A percentile compares a stretch with the other conserved stretches of the same genome.
Evolutionary conservation across 2,888 invertebrate species (phyloP).

Genomic region (Lithodes maja): DNA sequence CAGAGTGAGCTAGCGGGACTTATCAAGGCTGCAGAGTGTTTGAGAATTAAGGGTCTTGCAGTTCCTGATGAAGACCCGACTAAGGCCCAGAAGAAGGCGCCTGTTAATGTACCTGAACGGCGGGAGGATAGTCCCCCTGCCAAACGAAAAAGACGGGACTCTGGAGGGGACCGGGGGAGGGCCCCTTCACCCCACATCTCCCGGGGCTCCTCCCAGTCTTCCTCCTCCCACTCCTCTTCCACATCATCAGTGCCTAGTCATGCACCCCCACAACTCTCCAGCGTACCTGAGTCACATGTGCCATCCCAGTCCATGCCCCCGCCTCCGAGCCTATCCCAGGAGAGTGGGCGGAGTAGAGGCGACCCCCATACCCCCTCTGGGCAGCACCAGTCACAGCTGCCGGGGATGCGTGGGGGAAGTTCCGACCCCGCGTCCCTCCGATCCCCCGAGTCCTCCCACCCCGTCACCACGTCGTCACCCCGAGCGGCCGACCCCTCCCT

Average conservation of each 20-base stretch:
- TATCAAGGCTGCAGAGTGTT: slow-evolving; percentile 68
- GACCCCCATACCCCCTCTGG: slow-evolving; percentile 25
- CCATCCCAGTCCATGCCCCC: slow-evolving; percentile 63
- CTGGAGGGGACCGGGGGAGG: slow-evolving; percentile 54
- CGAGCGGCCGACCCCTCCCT: slow-evolving; percentile 46
- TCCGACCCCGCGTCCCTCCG: slow-evolving; percentile 27
- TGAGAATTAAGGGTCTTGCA: slow-evolving; percentile 67
- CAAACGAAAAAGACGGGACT: slow-evolving; percentile 62
- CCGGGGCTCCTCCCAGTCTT: slow-evolving; percentile 47
- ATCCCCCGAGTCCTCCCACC: slow-evolving; percentile 45
- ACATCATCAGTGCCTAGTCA: slow-evolving; percentile 69
- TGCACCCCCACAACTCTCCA: slow-evolving; percentile 55
- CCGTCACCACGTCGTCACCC: slow-evolving; percentile 19
- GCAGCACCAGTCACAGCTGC: slow-evolving; percentile 39
- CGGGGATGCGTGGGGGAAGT: slow-evolving; percentile 11
- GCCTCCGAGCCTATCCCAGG: slow-evolving; percentile 40
- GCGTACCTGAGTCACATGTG: slow-evolving; percentile 67
- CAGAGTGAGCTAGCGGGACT: slow-evolving; percentile 66
- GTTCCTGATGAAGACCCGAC: slow-evolving; percentile 68
- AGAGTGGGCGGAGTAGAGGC: slow-evolving; percentile 39
- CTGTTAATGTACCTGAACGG: slow-evolving; percentile 57
- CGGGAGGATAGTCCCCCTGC: slow-evolving; percentile 62
- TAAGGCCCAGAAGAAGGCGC: slow-evolving; percentile 59
- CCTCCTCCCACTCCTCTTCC: slow-evolving; percentile 45
- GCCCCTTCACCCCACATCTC: slow-evolving; percentile 41